These are phyloP conservation scores for Nannoperca obscura DNA, from an alignment of 2,797 vertebrate species.

Conservation along the genomic window DNA sequence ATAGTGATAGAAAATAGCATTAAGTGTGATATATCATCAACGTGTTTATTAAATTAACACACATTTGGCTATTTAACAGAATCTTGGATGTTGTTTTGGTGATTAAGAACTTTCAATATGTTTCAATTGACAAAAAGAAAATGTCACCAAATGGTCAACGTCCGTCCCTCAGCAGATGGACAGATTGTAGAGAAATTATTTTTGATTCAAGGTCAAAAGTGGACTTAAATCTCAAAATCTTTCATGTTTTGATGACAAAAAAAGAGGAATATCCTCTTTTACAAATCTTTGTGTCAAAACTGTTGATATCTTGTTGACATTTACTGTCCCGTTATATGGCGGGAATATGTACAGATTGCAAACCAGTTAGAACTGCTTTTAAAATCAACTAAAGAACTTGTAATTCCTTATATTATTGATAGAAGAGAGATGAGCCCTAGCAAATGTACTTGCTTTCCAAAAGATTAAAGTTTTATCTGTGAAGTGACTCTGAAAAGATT, in stretches of 20 bases:
- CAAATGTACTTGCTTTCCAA: conserved; percentile 2
- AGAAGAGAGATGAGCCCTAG: neutral
- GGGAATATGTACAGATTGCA: neutral
- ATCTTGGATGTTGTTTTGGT: neutral
- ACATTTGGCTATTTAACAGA: neutral
- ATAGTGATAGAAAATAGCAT: neutral
- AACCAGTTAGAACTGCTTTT: neutral
- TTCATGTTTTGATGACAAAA: neutral
- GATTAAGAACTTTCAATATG: neutral
- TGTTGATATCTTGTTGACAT: neutral
- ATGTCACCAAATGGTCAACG: neutral
- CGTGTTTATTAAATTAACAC: neutral
- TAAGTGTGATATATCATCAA: neutral
- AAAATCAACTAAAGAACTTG: neutral
- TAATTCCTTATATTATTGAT: neutral
- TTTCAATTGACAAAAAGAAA: neutral
- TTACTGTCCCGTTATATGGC: neutral
- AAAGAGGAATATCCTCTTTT: neutral
- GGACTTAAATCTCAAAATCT: neutral
- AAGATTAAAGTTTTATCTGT: neutral
- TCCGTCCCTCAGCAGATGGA: neutral
- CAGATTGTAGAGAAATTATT: neutral
- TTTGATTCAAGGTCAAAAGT: neutral
- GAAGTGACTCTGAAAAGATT: neutral
- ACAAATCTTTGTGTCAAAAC: neutral